A percentile compares a stretch with the other conserved stretches of the same genome.
Evolutionary conservation across 2,113 vertebrate genomes (phyloP).

Genomic region (Salminus brasiliensis): DNA sequence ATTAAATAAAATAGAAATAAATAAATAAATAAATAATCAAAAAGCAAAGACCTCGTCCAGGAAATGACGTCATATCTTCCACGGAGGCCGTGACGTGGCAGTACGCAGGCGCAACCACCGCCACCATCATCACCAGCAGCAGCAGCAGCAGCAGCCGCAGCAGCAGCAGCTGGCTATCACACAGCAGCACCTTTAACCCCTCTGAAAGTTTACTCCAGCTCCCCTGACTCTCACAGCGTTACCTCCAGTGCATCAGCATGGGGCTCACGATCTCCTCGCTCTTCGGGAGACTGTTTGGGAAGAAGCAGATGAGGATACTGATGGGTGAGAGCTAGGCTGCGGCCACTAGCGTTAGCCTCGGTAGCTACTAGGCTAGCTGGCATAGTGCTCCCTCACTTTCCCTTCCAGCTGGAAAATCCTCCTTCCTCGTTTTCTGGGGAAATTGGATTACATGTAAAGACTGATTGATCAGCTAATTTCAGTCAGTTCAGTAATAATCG

Average conservation of each 20-base stretch:
- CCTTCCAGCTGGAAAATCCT: too few species aligned
- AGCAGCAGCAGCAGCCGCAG: neutral
- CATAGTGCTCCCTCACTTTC: too few species aligned
- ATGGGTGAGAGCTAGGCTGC: constrained; percentile 78
- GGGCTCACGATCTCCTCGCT: constrained; percentile 83
- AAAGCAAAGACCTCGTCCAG: constrained; percentile 8
- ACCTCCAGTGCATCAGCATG: constrained; percentile 68
- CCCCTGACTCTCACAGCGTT: neutral
- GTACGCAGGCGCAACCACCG: neutral
- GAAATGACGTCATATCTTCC: constrained; percentile 71
- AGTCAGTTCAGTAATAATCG: too few species aligned
- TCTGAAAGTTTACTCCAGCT: neutral
- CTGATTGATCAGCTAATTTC: too few species aligned
- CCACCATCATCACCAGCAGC: neutral
- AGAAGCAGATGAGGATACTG: constrained; percentile 91
- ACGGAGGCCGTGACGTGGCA: constrained; percentile 79
- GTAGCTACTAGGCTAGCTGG: too few species aligned
- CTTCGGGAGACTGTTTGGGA: constrained; percentile 85
- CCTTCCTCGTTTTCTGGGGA: too few species aligned
- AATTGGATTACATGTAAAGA: too few species aligned
- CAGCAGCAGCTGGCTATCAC: constrained; percentile 7
- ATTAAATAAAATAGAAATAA: too few species aligned
- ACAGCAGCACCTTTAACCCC: neutral
- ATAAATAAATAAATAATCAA: too few species aligned
- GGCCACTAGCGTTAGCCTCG: neutral